Base-by-base conservation (phyloP, 2,888 invertebrate genomes). In the Heliconius ethilla region DNA sequence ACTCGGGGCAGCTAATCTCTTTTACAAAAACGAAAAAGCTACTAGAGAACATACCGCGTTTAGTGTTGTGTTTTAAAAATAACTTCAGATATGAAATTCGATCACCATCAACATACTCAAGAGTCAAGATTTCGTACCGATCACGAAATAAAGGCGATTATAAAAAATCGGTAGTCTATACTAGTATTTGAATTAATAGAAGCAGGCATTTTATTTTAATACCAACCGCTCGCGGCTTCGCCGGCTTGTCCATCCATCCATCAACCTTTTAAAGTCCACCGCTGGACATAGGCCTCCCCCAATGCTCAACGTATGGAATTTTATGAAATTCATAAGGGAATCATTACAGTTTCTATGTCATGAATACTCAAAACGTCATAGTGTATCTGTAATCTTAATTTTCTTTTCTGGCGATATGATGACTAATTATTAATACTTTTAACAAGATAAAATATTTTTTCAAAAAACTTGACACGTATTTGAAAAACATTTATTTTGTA, bases 1-100 rank as follows among this genome's bases (percentile, higher is more conserved):
- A 73, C 69, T 77, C 45, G 74, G 40, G 27, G 15, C 27, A 25
- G 15, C 40, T 74, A 37, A 63, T 33, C 33, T 74, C 37, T 40
- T 40, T 37, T 55, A n/a, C 10, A 40, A 40, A 45, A 40, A 18
- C 4, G 2, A 18, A 59, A 62, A 40, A 74, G 25, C 33, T 10
- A 11, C 13, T 4, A 9, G 37, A 74, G 25, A 18, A 27, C 33
- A 22, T 33, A 33, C 22, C 9, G 65, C 18, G 18, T 33, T 33
- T 66, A 33, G 33, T 18, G 18, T 37, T 66, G 22, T 40, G 6
- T 40, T 40, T 45, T 40, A 69, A 69, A 69, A 69, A 40, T 15
- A 22, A 15, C n/a, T 25, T 25, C n/a, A 40, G 1, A 11, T 67
- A 37, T n/a, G 2, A 67, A 37, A 37, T n/a, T 67, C 11, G 22